A percentile compares a stretch with the other conserved stretches of the same genome.
Evolutionary conservation across 2,113 vertebrate genomes (phyloP).

Genomic region (Spermophilus dauricus): DNA sequence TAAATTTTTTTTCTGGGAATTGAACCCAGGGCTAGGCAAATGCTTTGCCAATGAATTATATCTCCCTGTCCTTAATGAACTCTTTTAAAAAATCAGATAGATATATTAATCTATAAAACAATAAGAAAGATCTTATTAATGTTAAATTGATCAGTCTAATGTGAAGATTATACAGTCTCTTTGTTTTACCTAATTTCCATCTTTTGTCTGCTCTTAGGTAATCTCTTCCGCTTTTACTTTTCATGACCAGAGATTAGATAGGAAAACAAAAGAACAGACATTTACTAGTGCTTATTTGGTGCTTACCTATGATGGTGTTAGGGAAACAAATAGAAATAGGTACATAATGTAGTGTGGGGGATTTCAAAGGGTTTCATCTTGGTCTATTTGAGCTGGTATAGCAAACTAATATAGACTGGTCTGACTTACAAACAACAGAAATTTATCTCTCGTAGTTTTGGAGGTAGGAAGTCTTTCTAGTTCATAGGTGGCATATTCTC

Average conservation of each 20-base stretch:
- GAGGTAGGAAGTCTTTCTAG: not conserved
- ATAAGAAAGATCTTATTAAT: not conserved
- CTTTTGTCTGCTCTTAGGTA: not conserved
- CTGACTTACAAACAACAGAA: not conserved
- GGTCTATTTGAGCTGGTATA: not conserved
- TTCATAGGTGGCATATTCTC: not conserved
- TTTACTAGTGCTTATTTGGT: not conserved
- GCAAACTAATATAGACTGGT: not conserved
- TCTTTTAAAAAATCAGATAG: not conserved
- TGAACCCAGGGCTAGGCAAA: not conserved
- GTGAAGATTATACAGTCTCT: not conserved
- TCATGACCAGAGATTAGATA: not conserved
- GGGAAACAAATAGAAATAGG: not conserved
- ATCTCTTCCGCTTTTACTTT: not conserved
- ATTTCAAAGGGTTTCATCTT: not conserved
- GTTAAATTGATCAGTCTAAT: constrained; percentile 2
- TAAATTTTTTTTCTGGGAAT: not conserved
- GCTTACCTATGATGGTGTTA: not conserved
- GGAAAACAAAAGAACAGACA: not conserved
- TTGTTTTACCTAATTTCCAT: not conserved
- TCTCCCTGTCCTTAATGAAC: not conserved
- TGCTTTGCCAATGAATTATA: no score
- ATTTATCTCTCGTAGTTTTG: not conserved
- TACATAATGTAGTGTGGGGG: not conserved
- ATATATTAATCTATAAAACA: not conserved